phyloP scores from a whole-genome alignment of 2,113 vertebrate genomes.

The Chloroceryle aenea region DNA sequence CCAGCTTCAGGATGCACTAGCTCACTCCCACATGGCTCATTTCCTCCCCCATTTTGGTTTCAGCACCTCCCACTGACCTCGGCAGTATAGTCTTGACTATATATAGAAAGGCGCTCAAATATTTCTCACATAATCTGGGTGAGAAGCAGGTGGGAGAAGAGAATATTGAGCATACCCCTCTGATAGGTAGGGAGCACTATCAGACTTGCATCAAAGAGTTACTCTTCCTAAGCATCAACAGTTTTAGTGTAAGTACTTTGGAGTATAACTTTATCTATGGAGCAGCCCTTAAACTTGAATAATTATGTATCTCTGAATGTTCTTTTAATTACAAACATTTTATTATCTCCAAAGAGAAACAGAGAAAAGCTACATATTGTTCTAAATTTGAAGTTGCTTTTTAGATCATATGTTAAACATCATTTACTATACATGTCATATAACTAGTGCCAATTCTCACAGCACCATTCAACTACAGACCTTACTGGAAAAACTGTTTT shows the following conservation, averaged over 20 bases:
- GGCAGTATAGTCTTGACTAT: not conserved
- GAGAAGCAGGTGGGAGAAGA: not conserved
- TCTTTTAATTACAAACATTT: not conserved
- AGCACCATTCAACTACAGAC: not conserved
- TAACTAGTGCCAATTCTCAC: not conserved
- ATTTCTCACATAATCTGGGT: not conserved
- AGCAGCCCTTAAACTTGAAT: not conserved
- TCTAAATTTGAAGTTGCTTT: not conserved
- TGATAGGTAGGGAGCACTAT: not conserved
- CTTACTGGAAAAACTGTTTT: not conserved
- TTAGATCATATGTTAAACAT: not conserved
- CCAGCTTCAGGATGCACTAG: not conserved
- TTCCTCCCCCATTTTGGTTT: not conserved
- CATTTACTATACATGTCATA: not conserved
- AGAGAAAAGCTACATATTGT: not conserved
- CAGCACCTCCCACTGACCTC: constrained; percentile 37
- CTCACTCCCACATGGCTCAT: not conserved
- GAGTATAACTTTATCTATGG: not conserved
- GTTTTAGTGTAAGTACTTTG: not conserved
- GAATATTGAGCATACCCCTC: not conserved
- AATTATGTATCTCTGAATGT: not conserved
- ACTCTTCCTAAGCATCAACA: not conserved
- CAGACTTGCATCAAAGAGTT: not conserved
- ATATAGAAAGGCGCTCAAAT: not conserved
- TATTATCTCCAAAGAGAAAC: not conserved